Evolutionary conservation across 2,888 invertebrate genomes (phyloP), one percentile per base, ranked within the genome.

Genomic region (Caenorhabditis zanzibari): DNA sequence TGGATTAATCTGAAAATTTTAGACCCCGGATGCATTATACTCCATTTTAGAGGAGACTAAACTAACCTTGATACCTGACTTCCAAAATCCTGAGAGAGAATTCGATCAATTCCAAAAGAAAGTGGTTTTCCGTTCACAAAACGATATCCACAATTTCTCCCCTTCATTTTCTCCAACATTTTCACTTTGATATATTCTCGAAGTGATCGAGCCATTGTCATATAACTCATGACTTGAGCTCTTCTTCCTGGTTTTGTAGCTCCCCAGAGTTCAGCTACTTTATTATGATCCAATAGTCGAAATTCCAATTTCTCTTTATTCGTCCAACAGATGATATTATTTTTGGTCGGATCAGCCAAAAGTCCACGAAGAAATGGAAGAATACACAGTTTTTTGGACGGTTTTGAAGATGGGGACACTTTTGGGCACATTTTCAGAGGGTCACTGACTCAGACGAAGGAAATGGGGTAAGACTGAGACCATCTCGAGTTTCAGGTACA

Each of bases 201-300:
- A 5, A 72, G 59, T 6, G 32, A 28, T 32, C 59, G 0, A 16
- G 44, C 41, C 72, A 72, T 72, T 12, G 59, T 72, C 3, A 32
- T 47, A 16, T 72, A 72, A 22, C 28, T 59, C 72, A 72, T 72
- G 7, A 47, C 47, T 47, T 47, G 4, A 6, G 10, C 19, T 5
- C 4, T 47, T 10, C 19, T 4, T n/a, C 19, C 16, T 3, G 44
- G 10, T n/a, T 58, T 72, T 12, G 58, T 44, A 9, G 14, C 32
- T 44, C 72, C 72, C 72, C 72, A 72, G 28, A 26, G 16, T 7
- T 47, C 35, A 14, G 72, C 72, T 5, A 72, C 72, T 7, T 26
- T 59, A 12, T 72, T 58, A 16, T 47, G 72, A 28, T 72, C 28
- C 2, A 28, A 2, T 28, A 72, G 1, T 5, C 7, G 44, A 35